Evolutionary conservation across 2,113 vertebrate genomes (phyloP), one percentile per base, ranked within the genome.

Genomic region (Taxidea taxus): DNA sequence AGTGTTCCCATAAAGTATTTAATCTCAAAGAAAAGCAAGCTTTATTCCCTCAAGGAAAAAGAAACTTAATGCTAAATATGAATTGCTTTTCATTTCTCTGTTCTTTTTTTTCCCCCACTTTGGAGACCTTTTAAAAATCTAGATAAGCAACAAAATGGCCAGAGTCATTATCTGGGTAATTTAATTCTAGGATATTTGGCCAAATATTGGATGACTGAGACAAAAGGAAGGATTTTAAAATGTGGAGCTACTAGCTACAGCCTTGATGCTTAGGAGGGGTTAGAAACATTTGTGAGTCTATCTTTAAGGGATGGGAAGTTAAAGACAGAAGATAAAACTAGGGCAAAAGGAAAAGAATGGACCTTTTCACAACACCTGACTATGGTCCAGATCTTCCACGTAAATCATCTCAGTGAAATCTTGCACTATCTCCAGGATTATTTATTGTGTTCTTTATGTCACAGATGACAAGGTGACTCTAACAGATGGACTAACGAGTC

Each of bases 41-140:
- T 90, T 87, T 72, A 78, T 91, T 95, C 75, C 56, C 92, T 93
- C 75, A 64, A 87, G 84, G 56, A 80, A 83, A 89, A 91, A 91
- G 60, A 97, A 86, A 77, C 11, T 21, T 74, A 74, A 95, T 42
- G 60, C 66, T 94, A 95, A 97, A 70, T 89, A 91, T 27, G 74
- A 93, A 78, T 90, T 95, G 54, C 18, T 86, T 90, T 97, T 88
- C 39, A 49, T 92, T 97, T 93, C 86, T 78, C 70, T 95, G 4
- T 54, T 84, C 25, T 56, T n/a, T 49, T 49, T 49, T 49, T 49
- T 49, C 51, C 84, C n/a, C 39, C 64, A 10, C 34, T 20, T 68
- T 68, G 64, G 74, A 96, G 23, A 47, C 39, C 47, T 2, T 95
- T 51, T 44, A 56, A 56, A 56, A 56, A 54, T 94, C 37, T 27